phyloP scores from a whole-genome alignment of 2,797 vertebrate genomes.

The Poecilia velifera region DNA sequence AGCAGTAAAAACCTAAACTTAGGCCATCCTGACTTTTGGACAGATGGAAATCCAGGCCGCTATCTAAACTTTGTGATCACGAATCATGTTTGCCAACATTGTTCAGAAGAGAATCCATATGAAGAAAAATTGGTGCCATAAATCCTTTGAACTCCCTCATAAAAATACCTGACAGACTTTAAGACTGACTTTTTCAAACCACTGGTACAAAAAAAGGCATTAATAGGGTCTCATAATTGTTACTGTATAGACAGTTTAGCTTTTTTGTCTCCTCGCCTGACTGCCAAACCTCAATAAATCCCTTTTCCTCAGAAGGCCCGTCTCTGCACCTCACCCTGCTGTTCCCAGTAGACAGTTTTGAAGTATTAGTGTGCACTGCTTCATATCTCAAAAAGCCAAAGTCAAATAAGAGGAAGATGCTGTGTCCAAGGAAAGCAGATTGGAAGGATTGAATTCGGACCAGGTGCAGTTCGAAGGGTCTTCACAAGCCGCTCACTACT shows the following conservation, averaged over 20 bases:
- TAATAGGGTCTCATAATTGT: slow-evolving; percentile 64
- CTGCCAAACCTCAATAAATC: slow-evolving; percentile 71
- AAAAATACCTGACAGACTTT: slow-evolving; percentile 70
- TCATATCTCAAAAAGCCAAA: slow-evolving; percentile 75
- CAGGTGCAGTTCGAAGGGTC: slow-evolving; percentile 78
- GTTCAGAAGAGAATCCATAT: slow-evolving; percentile 49
- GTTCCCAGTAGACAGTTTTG: slow-evolving; percentile 56
- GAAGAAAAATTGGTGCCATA: slow-evolving; percentile 34
- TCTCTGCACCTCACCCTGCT: slow-evolving; percentile 43
- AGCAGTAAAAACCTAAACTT: slow-evolving; percentile 57
- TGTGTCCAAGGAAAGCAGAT: slow-evolving; percentile 79
- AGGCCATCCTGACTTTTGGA: slow-evolving; percentile 48
- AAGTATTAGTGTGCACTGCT: slow-evolving; percentile 60
- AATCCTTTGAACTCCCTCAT: slow-evolving; percentile 62
- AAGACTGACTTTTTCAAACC: slow-evolving; percentile 53
- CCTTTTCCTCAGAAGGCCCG: slow-evolving; percentile 50
- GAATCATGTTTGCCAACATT: slow-evolving; percentile 54
- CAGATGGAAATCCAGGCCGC: slow-evolving; percentile 33
- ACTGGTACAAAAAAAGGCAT: slow-evolving; percentile 47
- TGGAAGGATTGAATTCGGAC: slow-evolving; percentile 69
- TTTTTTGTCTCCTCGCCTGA: slow-evolving; percentile 39
- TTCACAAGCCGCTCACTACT: slow-evolving; percentile 72
- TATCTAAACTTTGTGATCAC: slow-evolving; percentile 39
- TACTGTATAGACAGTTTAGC: slow-evolving; percentile 42
- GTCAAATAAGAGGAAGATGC: slow-evolving; percentile 73